These are phyloP conservation scores for Orthosia cruda DNA, from an alignment of 2,888 invertebrate genomes.

Conservation along the genomic window DNA sequence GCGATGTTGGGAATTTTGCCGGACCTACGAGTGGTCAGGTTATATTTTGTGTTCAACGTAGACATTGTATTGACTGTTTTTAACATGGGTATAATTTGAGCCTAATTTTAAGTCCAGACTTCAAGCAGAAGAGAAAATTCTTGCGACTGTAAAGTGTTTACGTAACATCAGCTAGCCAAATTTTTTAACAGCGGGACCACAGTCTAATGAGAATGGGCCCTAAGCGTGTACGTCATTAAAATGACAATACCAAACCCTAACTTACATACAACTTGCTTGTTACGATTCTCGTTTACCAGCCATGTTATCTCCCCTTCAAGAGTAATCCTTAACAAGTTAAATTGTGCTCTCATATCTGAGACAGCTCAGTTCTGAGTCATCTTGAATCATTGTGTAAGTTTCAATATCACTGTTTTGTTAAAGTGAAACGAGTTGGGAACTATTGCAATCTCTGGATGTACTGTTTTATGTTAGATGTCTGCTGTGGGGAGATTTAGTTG, in stretches of 20 bases:
- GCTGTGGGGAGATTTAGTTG: slow-evolving; percentile 26
- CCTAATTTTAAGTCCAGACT: too few species aligned
- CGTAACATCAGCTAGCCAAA: background rate
- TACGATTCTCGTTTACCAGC: slow-evolving; percentile 58
- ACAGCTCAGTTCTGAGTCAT: slow-evolving; percentile 47
- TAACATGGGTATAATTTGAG: too few species aligned
- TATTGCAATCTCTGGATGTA: slow-evolving; percentile 59
- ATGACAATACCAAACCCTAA: slow-evolving; percentile 62
- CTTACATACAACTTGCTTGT: slow-evolving; percentile 57
- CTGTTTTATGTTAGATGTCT: slow-evolving; percentile 44
- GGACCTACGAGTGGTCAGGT: too few species aligned
- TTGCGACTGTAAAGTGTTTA: too few species aligned
- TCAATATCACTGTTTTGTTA: slow-evolving; percentile 65
- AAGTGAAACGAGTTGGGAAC: slow-evolving; percentile 65
- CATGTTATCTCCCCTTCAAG: slow-evolving; percentile 65
- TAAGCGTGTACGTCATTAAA: slow-evolving; percentile 61
- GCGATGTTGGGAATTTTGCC: too few species aligned
- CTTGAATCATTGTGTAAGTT: slow-evolving; percentile 72
- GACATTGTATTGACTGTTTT: too few species aligned
- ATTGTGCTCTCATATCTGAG: slow-evolving; percentile 67
- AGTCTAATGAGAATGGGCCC: background rate
- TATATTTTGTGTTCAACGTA: too few species aligned
- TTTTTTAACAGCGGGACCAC: background rate
- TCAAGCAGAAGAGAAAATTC: too few species aligned
- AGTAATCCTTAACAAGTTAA: slow-evolving; percentile 71